Evolutionary conservation across 1,140 invertebrate genomes (phyloP).

Genomic region (Lepidurus packardi): DNA sequence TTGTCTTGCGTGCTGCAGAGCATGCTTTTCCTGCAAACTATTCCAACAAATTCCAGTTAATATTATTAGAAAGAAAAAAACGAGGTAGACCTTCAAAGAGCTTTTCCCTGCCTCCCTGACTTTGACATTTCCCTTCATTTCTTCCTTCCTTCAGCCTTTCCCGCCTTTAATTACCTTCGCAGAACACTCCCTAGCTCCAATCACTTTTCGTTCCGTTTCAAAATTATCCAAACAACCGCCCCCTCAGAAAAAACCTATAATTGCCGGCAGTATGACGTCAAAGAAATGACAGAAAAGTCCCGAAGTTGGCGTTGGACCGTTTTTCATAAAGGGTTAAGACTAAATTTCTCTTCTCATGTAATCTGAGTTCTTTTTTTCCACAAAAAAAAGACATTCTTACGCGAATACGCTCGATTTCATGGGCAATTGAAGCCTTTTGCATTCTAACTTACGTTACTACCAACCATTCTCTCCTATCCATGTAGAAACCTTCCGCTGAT

Average conservation of each 20-base stretch:
- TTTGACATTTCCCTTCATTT: slow-evolving; percentile 11
- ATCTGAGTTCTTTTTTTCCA: too few relatives aligned
- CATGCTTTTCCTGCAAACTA: slow-evolving; percentile 11
- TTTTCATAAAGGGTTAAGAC: too few relatives aligned
- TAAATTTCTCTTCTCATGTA: too few relatives aligned
- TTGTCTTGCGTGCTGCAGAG: slow-evolving; percentile 15
- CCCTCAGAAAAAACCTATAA: too few relatives aligned
- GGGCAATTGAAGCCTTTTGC: too few relatives aligned
- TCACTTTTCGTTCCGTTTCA: neutral
- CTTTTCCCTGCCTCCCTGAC: neutral
- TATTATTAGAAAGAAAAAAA: neutral
- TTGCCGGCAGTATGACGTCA: too few relatives aligned
- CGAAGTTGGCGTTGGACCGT: too few relatives aligned
- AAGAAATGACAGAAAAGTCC: too few relatives aligned
- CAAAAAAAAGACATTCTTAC: too few relatives aligned
- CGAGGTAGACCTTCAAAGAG: neutral
- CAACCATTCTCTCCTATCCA: neutral
- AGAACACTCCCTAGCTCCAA: neutral
- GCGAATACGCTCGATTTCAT: too few relatives aligned
- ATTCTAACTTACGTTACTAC: neutral
- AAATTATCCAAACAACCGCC: too few relatives aligned
- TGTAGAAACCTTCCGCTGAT: neutral
- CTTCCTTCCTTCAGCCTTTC: neutral
- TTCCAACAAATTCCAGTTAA: neutral
- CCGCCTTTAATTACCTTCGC: neutral